Percentiles rank a stretch among this genome's conserved stretches.
Conservation (phyloP, 2,888 invertebrate species). For the Coelinius sp. region DNA sequence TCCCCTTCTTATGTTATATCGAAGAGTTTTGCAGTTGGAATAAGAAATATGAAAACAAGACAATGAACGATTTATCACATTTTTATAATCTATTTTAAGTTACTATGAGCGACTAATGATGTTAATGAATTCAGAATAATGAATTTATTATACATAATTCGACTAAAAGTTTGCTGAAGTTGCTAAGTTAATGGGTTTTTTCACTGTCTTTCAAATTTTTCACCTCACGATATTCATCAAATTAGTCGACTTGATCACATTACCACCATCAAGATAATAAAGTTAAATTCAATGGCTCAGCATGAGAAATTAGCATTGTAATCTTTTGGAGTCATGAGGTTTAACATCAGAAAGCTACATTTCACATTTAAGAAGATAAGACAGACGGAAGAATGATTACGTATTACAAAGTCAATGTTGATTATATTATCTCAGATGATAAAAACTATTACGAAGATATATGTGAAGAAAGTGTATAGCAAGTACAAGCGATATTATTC, state of each 20-base stretch:
- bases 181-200: not conserved
- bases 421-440: not conserved
- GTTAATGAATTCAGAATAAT: not conserved
- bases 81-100: not conserved
- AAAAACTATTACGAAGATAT: too few relatives aligned
- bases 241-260: not conserved
- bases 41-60: constrained; percentile 15
- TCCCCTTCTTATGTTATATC: constrained; percentile 30
- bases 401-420: not conserved
- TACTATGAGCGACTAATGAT: not conserved
- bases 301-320: not conserved
- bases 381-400: too few relatives aligned
- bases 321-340: too few relatives aligned
- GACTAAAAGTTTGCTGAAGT: not conserved
- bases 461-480: too few relatives aligned
- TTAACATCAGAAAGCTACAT: too few relatives aligned
- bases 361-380: too few relatives aligned
- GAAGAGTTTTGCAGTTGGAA: constrained; percentile 6
- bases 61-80: not conserved
- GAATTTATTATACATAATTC: not conserved
- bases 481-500: not conserved
- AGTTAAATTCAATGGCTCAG: constrained; percentile 21
- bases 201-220: not conserved
- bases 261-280: not conserved
- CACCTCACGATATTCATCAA: not conserved